Base-by-base conservation (phyloP, 1,140 invertebrate species). In the Trypoxylus dichotomus region DNA sequence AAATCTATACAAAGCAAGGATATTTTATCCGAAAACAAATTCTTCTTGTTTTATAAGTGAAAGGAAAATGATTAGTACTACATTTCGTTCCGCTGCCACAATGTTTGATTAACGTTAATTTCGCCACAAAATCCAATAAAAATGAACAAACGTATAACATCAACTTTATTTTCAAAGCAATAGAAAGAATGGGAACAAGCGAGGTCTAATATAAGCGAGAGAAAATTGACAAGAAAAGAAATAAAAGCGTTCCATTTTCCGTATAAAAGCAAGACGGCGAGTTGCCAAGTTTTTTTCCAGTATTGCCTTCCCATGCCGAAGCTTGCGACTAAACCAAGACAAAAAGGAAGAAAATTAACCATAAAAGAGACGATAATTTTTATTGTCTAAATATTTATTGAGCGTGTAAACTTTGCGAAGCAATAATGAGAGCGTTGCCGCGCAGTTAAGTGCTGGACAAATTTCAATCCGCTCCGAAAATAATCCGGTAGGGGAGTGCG, bases 141-240 rank as follows among this genome's bases (percentile, higher is more conserved):
- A 29, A 24, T 13, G 60, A 21, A 29, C 19, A 68, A 29, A 68
- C 24, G 60, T 15, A 27, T 27, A 58, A 58, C 2, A 58, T 21
- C 3, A 15, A 68, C 24, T 68, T 68, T 24, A n/a, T n/a, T 54
- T n/a, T 54, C 19, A 19, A 54, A 54, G 24, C 60, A 1, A 68
- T 15, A 0, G 24, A 68, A 25, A 68, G 19, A 27, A 29, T 25
- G 19, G 27, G 47, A 68, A 24, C 25, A 68, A 68, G 27, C 19
- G 21, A 15, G 2, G 21, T 21, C 21, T 68, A 68, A 68, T n/a
- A n/a, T 68, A 68, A 68, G 11, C 21, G 60, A 15, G 60, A 68
- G 60, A 68, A 68, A 68, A 68, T 68, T 68, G 60, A 68, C 60
- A 68, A 24, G 60, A 68, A n/a, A n/a, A 68, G 24, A 68, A 27